These are phyloP conservation scores for Xestobium rufovillosum DNA, from an alignment of 2,888 invertebrate species.

Conservation along the genomic window DNA sequence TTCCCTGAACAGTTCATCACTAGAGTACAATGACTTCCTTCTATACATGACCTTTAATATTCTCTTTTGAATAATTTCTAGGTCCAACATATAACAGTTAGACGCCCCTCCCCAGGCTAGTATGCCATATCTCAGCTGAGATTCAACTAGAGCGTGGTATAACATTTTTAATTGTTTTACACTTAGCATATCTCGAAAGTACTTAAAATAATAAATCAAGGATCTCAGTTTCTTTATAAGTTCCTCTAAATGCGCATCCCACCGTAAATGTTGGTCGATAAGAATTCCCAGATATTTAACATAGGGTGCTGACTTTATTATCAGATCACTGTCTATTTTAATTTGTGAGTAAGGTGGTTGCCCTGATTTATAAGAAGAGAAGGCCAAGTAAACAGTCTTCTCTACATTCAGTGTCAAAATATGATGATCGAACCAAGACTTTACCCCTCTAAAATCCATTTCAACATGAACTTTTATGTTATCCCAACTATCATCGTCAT, in stretches of 20 bases:
- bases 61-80: background rate
- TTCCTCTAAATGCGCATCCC: too few relatives aligned
- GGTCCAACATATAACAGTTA: conserved; percentile 1
- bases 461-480: background rate
- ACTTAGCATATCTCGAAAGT: conserved; percentile 2
- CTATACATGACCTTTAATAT: too few relatives aligned
- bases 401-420: conserved; percentile 1
- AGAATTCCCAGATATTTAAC: too few relatives aligned
- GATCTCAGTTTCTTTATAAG: too few relatives aligned
- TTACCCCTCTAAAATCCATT: conserved; percentile 3
- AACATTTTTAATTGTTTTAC: too few relatives aligned
- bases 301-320: too few relatives aligned
- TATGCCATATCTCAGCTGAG: too few relatives aligned
- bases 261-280: too few relatives aligned
- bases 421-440: conserved; percentile 5
- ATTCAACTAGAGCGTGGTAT: conserved; percentile 4
- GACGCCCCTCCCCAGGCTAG: too few relatives aligned
- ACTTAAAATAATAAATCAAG: conserved; percentile 1
- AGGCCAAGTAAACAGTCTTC: conserved; percentile 6
- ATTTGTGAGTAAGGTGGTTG: background rate
- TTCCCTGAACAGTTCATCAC: too few relatives aligned
- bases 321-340: too few relatives aligned
- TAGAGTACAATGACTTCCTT: too few relatives aligned
- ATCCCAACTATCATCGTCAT: background rate
- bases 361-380: conserved; percentile 1